Evolutionary conservation across 2,888 invertebrate species (phyloP).

Genomic region (Mythimna impura): DNA sequence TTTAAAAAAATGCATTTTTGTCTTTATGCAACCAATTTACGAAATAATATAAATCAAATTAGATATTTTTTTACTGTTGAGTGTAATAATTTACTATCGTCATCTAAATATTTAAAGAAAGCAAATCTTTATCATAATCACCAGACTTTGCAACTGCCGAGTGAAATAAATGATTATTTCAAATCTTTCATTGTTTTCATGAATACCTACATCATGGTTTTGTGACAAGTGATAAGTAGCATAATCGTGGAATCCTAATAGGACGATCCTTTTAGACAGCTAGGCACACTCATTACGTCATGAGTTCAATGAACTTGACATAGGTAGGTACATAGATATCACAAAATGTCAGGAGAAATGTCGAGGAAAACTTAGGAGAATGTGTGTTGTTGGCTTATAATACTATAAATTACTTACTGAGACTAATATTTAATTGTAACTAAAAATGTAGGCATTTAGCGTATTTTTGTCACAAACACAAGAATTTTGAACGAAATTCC

Average conservation of each 20-base stretch:
- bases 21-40: too few relatives aligned
- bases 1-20: too few relatives aligned
- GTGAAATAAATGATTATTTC: neutral
- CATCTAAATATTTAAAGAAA: neutral
- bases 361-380: slow-evolving; percentile 1
- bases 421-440: neutral
- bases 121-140: neutral
- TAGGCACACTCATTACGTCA: slow-evolving; percentile 17
- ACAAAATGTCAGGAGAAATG: neutral
- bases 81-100: too few relatives aligned
- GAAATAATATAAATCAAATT: too few relatives aligned
- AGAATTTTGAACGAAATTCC: neutral
- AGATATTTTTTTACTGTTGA: too few relatives aligned
- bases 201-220: neutral
- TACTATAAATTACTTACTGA: neutral
- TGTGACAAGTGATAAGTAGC: neutral
- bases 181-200: neutral
- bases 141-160: neutral
- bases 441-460: too few relatives aligned
- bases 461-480: neutral
- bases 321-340: neutral
- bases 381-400: slow-evolving; percentile 10
- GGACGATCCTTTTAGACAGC: neutral
- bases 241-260: slow-evolving; percentile 14
- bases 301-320: slow-evolving; percentile 23